Evolutionary conservation across 1,140 invertebrate genomes (phyloP), one percentile per base, ranked within the genome.

Genomic region (Drosophila ogumai): DNA sequence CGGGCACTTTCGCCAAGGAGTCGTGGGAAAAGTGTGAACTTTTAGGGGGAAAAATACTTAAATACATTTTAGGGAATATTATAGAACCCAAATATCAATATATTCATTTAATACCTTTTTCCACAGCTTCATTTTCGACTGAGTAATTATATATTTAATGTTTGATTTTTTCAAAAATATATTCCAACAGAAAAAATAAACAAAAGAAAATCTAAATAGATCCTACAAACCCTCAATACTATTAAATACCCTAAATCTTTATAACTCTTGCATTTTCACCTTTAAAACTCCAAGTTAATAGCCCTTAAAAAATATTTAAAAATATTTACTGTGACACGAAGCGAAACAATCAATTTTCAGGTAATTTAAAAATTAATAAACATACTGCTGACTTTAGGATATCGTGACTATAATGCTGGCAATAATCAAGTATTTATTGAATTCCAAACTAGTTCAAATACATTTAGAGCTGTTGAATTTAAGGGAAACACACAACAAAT

Each of bases 11-110:
- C 17, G 12, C 58, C 31, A 47, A 64, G 54, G 60, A 64, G 19
- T 34, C n/a, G 25, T 64, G 61, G 56, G 56, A 64, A 64, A 10
- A 22, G 28, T 32, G 28, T 64, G 61, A 64, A 60, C 36, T 57
- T 56, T 0, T 8, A 8, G 31, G 19, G 25, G 5, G 34, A 9
- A 43, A 43, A 7, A 5, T 22, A 13, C 13, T 12, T 13, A 22
- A 19, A 22, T 22, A 6, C 6, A 22, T 19, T 22, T 10, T 19
- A 10, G 5, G 2, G 13, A 19, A 22, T 44, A 44, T 44, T 22
- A 22, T 10, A 22, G 1, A 22, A 6, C 5, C 2, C 6, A 44
- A 22, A 22, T 19, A 19, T 6, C 19, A 19, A 43, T 43, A 43
- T 10, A 19, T 9, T 8, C 9, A 28, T 28, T 28, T 28, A 6